Conservation (phyloP, 2,113 vertebrate species). For the Scopus umbretta region DNA sequence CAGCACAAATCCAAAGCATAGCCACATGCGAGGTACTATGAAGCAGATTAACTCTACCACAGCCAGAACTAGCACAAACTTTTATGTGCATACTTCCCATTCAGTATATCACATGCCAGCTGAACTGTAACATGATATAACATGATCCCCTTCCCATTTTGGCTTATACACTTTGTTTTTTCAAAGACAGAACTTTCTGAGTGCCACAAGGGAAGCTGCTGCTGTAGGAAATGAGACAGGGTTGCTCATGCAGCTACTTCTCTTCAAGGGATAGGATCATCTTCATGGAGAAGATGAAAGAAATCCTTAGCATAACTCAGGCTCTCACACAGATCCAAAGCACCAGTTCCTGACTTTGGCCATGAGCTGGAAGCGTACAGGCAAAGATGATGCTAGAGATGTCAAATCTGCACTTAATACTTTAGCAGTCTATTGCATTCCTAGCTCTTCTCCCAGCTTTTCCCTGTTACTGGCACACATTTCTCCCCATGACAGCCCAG, state of each 20-base stretch:
- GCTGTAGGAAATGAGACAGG: not conserved
- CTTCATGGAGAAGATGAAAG: not conserved
- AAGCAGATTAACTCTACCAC: not conserved
- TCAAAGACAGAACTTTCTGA: not conserved
- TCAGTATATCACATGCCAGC: not conserved
- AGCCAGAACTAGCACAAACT: not conserved
- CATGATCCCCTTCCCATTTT: not conserved
- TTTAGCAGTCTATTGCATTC: not conserved
- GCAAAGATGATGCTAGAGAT: not conserved
- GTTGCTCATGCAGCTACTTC: not conserved
- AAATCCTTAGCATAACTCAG: not conserved
- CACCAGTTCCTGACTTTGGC: not conserved
- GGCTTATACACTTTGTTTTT: not conserved
- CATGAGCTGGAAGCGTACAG: not conserved
- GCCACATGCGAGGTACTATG: not conserved
- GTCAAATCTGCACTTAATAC: not conserved
- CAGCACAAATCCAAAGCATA: not conserved
- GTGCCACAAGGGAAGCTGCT: not conserved
- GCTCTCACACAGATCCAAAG: not conserved
- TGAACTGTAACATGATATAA: not conserved
- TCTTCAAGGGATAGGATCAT: not conserved
- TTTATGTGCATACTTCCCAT: not conserved
- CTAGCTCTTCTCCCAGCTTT: not conserved
- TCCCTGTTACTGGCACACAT: not conserved
- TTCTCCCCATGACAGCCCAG: not conserved